A percentile compares a stretch with the other conserved stretches of the same genome.
Conservation (phyloP, 2,888 invertebrate species). For the Hydropsyche betteni region DNA sequence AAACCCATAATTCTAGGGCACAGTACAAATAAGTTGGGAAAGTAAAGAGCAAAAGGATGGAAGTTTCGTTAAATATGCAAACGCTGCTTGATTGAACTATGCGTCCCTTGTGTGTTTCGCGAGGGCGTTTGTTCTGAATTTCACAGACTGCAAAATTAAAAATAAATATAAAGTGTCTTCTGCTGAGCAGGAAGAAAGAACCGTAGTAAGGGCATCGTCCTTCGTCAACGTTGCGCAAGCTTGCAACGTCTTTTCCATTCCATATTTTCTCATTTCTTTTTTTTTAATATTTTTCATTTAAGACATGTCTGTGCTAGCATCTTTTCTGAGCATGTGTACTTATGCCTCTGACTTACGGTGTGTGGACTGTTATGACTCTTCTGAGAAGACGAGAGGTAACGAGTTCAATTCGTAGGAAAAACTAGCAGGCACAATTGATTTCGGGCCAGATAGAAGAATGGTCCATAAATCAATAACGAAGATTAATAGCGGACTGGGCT, state of each 20-base stretch:
- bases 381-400: neutral
- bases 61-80: conserved; percentile 29
- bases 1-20: neutral
- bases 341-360: too few relatives aligned
- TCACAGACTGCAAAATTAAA: conserved; percentile 17
- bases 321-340: too few relatives aligned
- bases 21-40: neutral
- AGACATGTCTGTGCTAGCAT: too few relatives aligned
- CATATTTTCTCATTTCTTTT: neutral
- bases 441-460: conserved; percentile 15
- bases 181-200: neutral
- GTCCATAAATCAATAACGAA: conserved; percentile 25
- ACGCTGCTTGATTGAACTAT: conserved; percentile 30
- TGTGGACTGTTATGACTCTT: too few relatives aligned
- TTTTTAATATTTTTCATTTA: too few relatives aligned
- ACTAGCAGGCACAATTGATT: conserved; percentile 15
- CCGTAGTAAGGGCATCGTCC: neutral
- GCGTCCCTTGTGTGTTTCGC: conserved; percentile 23
- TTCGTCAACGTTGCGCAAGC: conserved; percentile 16
- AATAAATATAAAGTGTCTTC: conserved; percentile 24
- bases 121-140: conserved; percentile 14
- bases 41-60: neutral
- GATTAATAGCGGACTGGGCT: conserved; percentile 5
- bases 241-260: neutral
- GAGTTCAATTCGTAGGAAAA: conserved; percentile 9